Evolutionary conservation across 1,140 invertebrate genomes (phyloP).

Genomic region (Temnothorax curvispinosus): DNA sequence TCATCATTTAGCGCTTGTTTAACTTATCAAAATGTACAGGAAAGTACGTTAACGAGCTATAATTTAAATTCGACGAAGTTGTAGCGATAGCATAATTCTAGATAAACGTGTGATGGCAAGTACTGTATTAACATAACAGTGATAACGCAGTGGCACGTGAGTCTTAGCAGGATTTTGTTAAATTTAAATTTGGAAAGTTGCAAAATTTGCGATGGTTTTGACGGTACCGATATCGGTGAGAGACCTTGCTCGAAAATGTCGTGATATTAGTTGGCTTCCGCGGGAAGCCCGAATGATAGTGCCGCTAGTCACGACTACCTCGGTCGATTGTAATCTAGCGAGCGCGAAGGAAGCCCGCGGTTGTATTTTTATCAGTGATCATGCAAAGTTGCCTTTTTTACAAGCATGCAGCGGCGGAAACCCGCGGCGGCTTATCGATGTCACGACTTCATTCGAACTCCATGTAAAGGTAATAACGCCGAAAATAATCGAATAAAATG

Average conservation of each 20-base stretch:
- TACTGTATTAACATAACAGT: conserved; percentile 14
- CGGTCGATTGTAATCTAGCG: conserved; percentile 59
- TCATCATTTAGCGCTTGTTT: background rate
- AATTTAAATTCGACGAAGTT: conserved; percentile 46
- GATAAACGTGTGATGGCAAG: background rate
- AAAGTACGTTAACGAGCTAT: background rate
- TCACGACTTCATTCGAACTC: conserved; percentile 4
- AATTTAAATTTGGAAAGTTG: conserved; percentile 43
- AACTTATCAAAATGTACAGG: conserved; percentile 10
- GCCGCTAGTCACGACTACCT: conserved; percentile 70
- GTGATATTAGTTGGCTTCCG: conserved; percentile 70
- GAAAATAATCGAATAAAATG: conserved; percentile 21
- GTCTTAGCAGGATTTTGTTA: conserved; percentile 8
- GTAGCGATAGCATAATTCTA: background rate
- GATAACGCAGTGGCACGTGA: background rate
- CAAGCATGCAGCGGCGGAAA: conserved; percentile 12
- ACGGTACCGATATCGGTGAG: conserved; percentile 40
- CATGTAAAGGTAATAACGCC: background rate
- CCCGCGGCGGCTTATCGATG: conserved; percentile 19
- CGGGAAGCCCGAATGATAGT: conserved; percentile 68
- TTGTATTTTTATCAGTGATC: conserved; percentile 43
- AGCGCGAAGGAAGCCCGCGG: conserved; percentile 27
- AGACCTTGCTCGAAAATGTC: conserved; percentile 76
- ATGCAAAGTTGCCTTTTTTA: conserved; percentile 47
- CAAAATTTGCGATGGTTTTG: conserved; percentile 4